Evolutionary conservation across 2,888 invertebrate genomes (phyloP), one percentile per base, ranked within the genome.

Genomic region (Heteropelma amictum): DNA sequence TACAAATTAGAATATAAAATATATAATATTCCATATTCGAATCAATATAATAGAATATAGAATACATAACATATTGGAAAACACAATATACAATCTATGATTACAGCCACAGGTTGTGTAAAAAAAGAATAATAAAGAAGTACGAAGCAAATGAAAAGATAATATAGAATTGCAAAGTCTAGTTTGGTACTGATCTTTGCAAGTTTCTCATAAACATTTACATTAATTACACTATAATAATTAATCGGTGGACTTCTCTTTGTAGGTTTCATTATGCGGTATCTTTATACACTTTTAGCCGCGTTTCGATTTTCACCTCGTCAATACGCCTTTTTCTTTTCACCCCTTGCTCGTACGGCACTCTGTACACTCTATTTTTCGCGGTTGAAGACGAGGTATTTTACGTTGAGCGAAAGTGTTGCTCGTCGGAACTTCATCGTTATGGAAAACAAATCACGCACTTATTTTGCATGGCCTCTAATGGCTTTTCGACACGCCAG

Each of bases 401-500:
- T 68, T 68, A 47, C 58, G 58, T 58, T 58, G 49, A 68, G 47
- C 49, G 38, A 40, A 58, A 23, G 47, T 30, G 49, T 40, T 38
- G 26, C 58, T 68, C 56, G 68, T 58, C 68, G 68, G 58, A 68
- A 68, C 58, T 40, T 58, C 40, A 42, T 69, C 54, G 40, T 74
- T 74, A 70, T 60, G 56, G 51, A 58, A 69, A 73, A 69, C 64
- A 64, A 74, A 74, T 74, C 69, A 58, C 58, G 64, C 45, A 63
- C 63, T 40, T 74, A 69, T 74, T 73, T 70, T 53, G 64, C 58
- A 64, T 53, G 58, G 51, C 53, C 64, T 33, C 69, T 69, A 74
- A 74, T 70, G 69, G 56, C 56, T 12, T 47, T 64, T 64, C 74
- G 74, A 64, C 74, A 74, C 64, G 74, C 69, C 45, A 70, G 51